Conservation (phyloP, 2,888 invertebrate genomes). For the Meganola albula region DNA sequence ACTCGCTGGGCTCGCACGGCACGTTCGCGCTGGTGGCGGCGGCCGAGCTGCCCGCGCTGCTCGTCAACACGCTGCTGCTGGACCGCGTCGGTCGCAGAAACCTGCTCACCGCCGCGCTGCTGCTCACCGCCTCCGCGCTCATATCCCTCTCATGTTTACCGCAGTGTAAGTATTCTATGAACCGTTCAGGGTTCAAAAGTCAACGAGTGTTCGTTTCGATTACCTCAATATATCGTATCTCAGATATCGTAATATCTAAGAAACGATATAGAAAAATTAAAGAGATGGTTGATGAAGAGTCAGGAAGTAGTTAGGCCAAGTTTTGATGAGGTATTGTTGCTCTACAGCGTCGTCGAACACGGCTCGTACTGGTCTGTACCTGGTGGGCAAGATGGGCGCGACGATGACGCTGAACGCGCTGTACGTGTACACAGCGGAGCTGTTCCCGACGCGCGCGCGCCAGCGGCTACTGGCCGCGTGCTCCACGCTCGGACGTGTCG, state of each 20-base stretch:
- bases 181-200: no score
- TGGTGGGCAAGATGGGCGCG: slow-evolving; percentile 81
- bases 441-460: slow-evolving; percentile 84
- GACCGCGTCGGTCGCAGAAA: slow-evolving; percentile 60
- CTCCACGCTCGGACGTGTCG: slow-evolving; percentile 83
- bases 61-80: slow-evolving; percentile 59
- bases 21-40: slow-evolving; percentile 62
- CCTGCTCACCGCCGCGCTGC: slow-evolving; percentile 58
- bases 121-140: slow-evolving; percentile 53
- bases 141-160: slow-evolving; percentile 50
- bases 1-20: slow-evolving; percentile 42
- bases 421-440: slow-evolving; percentile 84
- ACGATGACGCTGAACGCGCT: slow-evolving; percentile 81
- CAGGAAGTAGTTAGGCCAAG: no score
- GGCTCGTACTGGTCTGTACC: slow-evolving; percentile 60
- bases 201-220: no score
- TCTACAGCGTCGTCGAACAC: no score
- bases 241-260: no score
- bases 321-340: no score
- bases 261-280: no score
- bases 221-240: no score
- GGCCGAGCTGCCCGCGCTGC: slow-evolving; percentile 61
- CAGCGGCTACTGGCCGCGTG: slow-evolving; percentile 83
- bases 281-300: no score
- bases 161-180: slow-evolving; percentile 40